These are phyloP conservation scores for Psittacula cyanocephala DNA, from an alignment of 2,113 vertebrate species.

Conservation along the genomic window DNA sequence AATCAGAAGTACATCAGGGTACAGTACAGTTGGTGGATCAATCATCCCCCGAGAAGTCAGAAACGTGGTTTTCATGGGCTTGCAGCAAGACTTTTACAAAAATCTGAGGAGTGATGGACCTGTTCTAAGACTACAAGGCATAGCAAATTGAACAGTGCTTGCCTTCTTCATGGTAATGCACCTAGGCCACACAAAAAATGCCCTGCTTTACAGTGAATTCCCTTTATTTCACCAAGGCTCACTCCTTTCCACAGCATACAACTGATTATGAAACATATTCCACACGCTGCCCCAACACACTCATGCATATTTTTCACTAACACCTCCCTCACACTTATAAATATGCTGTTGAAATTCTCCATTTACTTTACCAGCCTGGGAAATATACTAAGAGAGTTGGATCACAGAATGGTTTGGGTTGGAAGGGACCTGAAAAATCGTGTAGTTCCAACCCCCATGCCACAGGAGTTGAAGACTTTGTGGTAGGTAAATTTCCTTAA, in stretches of 20 bases:
- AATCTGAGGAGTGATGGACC: background rate
- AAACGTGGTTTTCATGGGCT: background rate
- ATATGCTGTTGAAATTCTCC: background rate
- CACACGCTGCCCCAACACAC: background rate
- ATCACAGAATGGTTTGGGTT: background rate
- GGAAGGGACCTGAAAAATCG: background rate
- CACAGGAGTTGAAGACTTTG: background rate
- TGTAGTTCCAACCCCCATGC: background rate
- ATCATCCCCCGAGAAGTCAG: background rate
- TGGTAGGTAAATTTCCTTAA: background rate
- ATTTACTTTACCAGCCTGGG: background rate
- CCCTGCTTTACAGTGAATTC: background rate
- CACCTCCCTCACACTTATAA: background rate
- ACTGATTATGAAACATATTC: background rate
- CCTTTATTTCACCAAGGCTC: background rate
- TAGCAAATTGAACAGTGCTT: background rate
- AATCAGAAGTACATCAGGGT: background rate
- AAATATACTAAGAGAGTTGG: background rate
- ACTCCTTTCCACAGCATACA: background rate
- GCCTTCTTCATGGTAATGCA: fast-evolving
- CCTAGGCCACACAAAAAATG: background rate
- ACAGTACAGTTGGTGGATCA: background rate
- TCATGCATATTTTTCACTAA: background rate
- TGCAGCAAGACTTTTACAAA: background rate
- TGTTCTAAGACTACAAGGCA: background rate